These are phyloP conservation scores for Nothobranchius furzeri DNA, from an alignment of 2,113 vertebrate species.

Conservation along the genomic window DNA sequence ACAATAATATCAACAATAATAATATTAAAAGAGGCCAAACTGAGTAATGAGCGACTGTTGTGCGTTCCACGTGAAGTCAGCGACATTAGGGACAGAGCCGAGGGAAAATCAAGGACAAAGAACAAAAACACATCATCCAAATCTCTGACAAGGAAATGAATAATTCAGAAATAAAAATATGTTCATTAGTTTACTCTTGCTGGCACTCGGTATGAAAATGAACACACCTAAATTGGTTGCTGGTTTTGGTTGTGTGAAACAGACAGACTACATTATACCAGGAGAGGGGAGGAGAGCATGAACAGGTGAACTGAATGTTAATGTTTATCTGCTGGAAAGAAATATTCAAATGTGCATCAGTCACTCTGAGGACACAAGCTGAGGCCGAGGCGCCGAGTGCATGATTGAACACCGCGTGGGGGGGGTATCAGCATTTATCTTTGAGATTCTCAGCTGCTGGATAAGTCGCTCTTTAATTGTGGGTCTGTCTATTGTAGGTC, in stretches of 20 bases:
- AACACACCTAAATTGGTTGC: slow-evolving; percentile 31
- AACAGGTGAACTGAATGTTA: slow-evolving; percentile 52
- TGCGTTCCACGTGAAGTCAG: neutral
- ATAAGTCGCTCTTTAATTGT: slow-evolving; percentile 66
- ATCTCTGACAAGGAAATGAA: slow-evolving; percentile 11
- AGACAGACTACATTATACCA: slow-evolving; percentile 29
- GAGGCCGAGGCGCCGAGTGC: slow-evolving; percentile 44
- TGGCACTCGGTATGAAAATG: slow-evolving; percentile 21
- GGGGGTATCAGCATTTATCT: slow-evolving; percentile 67
- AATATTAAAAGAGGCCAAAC: slow-evolving; percentile 6
- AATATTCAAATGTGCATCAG: slow-evolving; percentile 64
- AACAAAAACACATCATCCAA: neutral
- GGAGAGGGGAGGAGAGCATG: slow-evolving; percentile 22
- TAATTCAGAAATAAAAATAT: slow-evolving; percentile 22
- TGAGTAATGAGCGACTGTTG: slow-evolving; percentile 1
- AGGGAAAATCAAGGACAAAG: slow-evolving; percentile 1
- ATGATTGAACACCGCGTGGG: slow-evolving; percentile 63
- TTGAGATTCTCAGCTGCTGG: slow-evolving; percentile 52
- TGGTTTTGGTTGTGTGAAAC: slow-evolving; percentile 29
- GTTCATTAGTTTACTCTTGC: slow-evolving; percentile 20
- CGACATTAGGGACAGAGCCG: slow-evolving; percentile 4
- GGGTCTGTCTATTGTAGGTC: slow-evolving; percentile 65
- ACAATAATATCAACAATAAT: no score
- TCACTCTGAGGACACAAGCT: slow-evolving; percentile 59
- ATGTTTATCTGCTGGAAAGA: slow-evolving; percentile 55